Evolutionary conservation across 2,888 invertebrate genomes (phyloP), one percentile per base, ranked within the genome.

Genomic region (Syrista parreyssii): DNA sequence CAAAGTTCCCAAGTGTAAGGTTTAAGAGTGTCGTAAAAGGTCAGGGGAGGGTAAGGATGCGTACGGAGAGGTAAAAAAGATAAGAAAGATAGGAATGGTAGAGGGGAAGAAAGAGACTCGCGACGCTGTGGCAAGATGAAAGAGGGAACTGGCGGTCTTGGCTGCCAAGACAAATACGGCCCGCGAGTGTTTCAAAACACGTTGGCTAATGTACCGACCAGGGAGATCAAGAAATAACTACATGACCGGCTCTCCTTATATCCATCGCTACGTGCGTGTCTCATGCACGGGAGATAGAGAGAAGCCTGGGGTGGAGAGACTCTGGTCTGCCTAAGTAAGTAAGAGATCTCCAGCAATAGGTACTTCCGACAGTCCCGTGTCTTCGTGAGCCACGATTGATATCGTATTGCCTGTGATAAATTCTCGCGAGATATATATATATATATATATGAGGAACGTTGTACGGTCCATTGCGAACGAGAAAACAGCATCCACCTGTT

Each of bases 171-270:
- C 88, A 91, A 91, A 91, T 90, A 91, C 88, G 88, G 84, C 77
- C 83, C 80, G 82, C 88, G 89, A 89, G 90, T 90, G 90, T 91
- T 90, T 91, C 87, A 90, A 91, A 91, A 91, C 90, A 91, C 88
- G 89, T 89, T 87, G 88, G 88, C 89, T 91, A 91, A 91, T 90
- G 90, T 89, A 89, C 89, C 87, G 80, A 76, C 73, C 79, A 79
- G 68, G 73, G 76, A 71, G 87, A 88, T 88, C 88, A 86, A 88
- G 88, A 88, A 89, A 89, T 88, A 89, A 88, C 87, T 82, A 80
- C 71, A 71, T 71, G 71, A 71, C 71, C 71, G 71, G 71, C 33
- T 31, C 71, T 31, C 71, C 71, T 71, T 71, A 71, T 71, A 31
- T 71, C 71, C 71, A 31, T 71, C 71, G 71, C 12, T 31, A 23